Evolutionary conservation across 2,113 vertebrate genomes (phyloP).

Genomic region (Oncorhynchus masou): DNA sequence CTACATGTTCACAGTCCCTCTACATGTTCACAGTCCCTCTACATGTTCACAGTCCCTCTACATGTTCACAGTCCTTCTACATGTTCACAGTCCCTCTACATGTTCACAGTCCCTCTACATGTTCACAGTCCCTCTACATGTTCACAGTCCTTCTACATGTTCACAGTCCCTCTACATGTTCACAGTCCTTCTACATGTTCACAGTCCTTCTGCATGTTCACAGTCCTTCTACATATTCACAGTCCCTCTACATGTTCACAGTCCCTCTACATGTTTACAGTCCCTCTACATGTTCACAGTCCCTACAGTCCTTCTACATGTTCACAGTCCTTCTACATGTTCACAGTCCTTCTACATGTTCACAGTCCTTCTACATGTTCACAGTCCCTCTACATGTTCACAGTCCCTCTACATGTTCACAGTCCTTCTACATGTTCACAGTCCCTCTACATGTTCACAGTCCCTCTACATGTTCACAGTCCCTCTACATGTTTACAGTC

Average conservation of each 20-base stretch:
- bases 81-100: too few relatives aligned
- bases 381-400: constrained; percentile 32
- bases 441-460: background rate
- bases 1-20: too few relatives aligned
- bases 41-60: too few relatives aligned
- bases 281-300: background rate
- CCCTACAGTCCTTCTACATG: constrained; percentile 3
- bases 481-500: too few relatives aligned
- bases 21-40: constrained; percentile 38
- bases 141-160: constrained; percentile 13
- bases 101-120: constrained; percentile 38
- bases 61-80: constrained; percentile 38
- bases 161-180: constrained; percentile 24
- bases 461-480: too few relatives aligned
- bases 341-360: constrained; percentile 22
- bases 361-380: constrained; percentile 15
- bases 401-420: constrained; percentile 1
- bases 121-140: too few relatives aligned
- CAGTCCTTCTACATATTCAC: constrained; percentile 31
- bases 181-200: constrained; percentile 27
- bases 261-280: constrained; percentile 34
- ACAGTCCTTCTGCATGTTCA: constrained; percentile 7
- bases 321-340: constrained; percentile 30
- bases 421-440: constrained; percentile 32
- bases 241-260: background rate